phyloP scores from a whole-genome alignment of 2,113 vertebrate species.

The Centropristis striata region DNA sequence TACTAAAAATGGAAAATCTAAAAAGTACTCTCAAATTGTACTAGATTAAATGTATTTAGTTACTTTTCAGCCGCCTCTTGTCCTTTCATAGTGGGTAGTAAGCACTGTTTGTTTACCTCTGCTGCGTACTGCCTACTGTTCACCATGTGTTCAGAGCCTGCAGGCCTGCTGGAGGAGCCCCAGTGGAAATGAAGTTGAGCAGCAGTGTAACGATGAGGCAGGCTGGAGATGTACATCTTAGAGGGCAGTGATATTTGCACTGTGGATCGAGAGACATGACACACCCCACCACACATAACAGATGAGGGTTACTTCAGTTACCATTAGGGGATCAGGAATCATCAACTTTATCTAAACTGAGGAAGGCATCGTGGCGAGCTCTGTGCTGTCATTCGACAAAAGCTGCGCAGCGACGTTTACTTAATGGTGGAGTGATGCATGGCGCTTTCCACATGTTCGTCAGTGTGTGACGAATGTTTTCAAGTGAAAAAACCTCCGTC shows the following conservation, averaged over 20 bases:
- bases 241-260: conserved; percentile 90
- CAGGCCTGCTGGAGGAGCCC: conserved; percentile 85
- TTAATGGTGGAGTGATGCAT: conserved; percentile 31
- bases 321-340: conserved; percentile 10
- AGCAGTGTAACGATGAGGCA: conserved; percentile 89
- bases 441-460: conserved; percentile 25
- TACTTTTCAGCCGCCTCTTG: neutral
- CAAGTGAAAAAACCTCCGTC: conserved; percentile 50
- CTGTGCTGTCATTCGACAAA: neutral
- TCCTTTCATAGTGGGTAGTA: neutral
- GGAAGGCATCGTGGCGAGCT: neutral
- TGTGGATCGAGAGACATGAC: conserved; percentile 70
- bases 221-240: conserved; percentile 88
- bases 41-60: neutral
- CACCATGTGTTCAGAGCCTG: conserved; percentile 93
- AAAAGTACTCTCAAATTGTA: neutral
- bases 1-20: neutral
- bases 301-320: neutral
- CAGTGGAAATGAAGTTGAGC: conserved; percentile 95
- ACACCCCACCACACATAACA: neutral
- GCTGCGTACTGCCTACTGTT: conserved; percentile 90
- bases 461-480: conserved; percentile 45
- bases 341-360: conserved; percentile 17
- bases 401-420: neutral
- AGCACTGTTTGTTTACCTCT: conserved; percentile 87